These are phyloP conservation scores for Acanthurus lineatus DNA, from an alignment of 2,797 vertebrate genomes.

Conservation along the genomic window DNA sequence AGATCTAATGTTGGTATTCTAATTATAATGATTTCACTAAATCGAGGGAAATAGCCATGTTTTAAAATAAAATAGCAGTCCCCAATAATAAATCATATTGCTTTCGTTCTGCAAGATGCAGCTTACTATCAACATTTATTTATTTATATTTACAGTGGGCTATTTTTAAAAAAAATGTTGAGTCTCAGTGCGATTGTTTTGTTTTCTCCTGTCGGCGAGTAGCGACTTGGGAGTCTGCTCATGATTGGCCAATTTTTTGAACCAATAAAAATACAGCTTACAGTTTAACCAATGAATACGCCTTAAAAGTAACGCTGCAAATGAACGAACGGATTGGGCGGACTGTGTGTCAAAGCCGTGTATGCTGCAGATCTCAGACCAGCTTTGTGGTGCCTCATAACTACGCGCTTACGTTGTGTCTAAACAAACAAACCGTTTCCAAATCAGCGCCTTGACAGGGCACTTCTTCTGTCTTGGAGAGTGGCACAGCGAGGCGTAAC, in stretches of 20 bases:
- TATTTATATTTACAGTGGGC: no score
- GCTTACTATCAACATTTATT: no score
- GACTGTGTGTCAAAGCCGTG: fast-evolving
- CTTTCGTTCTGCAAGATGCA: neutral
- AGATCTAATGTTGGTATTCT: neutral
- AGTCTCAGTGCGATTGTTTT: slow-evolving; percentile 10
- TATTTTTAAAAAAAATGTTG: neutral
- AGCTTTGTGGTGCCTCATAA: neutral
- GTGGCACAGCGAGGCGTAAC: slow-evolving; percentile 66
- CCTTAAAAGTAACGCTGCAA: slow-evolving; percentile 45
- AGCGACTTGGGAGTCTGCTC: neutral
- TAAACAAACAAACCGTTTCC: slow-evolving; percentile 53
- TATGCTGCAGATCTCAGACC: slow-evolving; percentile 59
- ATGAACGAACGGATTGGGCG: slow-evolving; percentile 50
- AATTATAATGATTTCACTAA: neutral
- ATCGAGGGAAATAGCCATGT: neutral
- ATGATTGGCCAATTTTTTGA: slow-evolving; percentile 27
- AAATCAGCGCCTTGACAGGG: slow-evolving; percentile 59
- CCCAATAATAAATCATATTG: fast-evolving
- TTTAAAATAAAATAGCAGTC: neutral
- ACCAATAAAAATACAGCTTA: slow-evolving; percentile 53
- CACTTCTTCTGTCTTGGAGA: slow-evolving; percentile 47
- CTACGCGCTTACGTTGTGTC: fast-evolving
- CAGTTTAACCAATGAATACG: neutral
- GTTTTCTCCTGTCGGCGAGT: slow-evolving; percentile 6